phyloP scores from a whole-genome alignment of 2,113 vertebrate genomes.

The Toxostoma redivivum region DNA sequence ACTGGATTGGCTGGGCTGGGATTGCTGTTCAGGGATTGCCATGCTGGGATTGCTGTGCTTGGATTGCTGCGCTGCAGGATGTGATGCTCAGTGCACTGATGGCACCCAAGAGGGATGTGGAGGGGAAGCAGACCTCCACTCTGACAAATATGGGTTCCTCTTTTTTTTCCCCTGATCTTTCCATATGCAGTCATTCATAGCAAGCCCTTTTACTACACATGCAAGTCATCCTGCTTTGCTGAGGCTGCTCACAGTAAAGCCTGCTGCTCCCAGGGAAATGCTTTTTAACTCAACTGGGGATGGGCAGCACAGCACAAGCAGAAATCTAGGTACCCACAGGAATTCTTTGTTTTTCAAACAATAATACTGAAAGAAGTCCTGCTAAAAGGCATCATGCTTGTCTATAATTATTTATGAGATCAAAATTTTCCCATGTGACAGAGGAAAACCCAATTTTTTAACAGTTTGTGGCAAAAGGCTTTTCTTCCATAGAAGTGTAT shows the following conservation, averaged over 20 bases:
- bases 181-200: not conserved
- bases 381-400: not conserved
- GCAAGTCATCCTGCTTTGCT: not conserved
- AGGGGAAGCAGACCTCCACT: not conserved
- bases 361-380: not conserved
- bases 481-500: not conserved
- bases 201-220: not conserved
- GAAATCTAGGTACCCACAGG: not conserved
- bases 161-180: not conserved
- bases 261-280: not conserved
- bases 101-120: not conserved
- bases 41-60: too few relatives aligned
- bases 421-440: not conserved
- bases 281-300: not conserved
- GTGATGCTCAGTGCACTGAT: fast-evolving
- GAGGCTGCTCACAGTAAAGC: not conserved
- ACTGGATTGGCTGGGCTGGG: too few relatives aligned
- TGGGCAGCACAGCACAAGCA: not conserved
- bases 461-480: not conserved
- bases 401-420: not conserved
- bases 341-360: not conserved
- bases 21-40: too few relatives aligned
- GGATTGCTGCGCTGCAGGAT: fast-evolving
- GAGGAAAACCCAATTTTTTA: not conserved
- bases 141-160: not conserved